Percentiles rank a stretch among this genome's conserved stretches.
phyloP scores from a whole-genome alignment of 2,888 invertebrate species.

The Esperia sulphurella region DNA sequence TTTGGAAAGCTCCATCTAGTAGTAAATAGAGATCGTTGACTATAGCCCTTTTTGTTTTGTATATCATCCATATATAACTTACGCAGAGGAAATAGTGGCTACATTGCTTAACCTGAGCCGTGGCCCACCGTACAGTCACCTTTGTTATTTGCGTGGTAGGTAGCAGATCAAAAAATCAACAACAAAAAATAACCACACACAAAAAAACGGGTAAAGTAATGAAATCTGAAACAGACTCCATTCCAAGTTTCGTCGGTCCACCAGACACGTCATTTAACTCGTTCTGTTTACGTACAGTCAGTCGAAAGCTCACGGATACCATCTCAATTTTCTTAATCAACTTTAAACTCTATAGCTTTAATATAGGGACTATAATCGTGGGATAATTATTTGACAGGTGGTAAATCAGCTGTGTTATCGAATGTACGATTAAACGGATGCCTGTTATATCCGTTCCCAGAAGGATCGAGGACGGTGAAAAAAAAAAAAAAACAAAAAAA shows the following conservation, averaged over 20 bases:
- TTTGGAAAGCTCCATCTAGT: too few relatives aligned
- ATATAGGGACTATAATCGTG: slow-evolving; percentile 11
- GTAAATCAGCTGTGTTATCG: slow-evolving; percentile 30
- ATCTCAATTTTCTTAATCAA: background rate
- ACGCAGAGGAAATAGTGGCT: too few relatives aligned
- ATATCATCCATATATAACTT: too few relatives aligned
- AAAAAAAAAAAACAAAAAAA: slow-evolving; percentile 26
- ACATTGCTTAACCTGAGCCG: too few relatives aligned
- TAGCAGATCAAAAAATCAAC: background rate
- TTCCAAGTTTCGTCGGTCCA: slow-evolving; percentile 15
- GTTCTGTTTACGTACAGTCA: slow-evolving; percentile 24
- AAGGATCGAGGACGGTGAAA: slow-evolving; percentile 53
- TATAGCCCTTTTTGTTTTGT: too few relatives aligned
- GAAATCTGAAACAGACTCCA: slow-evolving; percentile 21
- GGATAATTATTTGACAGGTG: slow-evolving; percentile 17
- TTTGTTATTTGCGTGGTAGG: too few relatives aligned
- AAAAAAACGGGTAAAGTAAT: slow-evolving; percentile 8
- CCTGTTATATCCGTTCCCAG: slow-evolving; percentile 71
- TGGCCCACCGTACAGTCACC: too few relatives aligned
- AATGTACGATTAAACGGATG: slow-evolving; percentile 59
- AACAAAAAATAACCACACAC: background rate
- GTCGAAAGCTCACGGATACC: slow-evolving; percentile 5
- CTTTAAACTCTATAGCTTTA: background rate
- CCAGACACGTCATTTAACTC: slow-evolving; percentile 27
- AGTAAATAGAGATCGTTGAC: too few relatives aligned